These are phyloP conservation scores for Sabellastarte sp. DNA, from an alignment of 2,888 invertebrate species.

Conservation along the genomic window DNA sequence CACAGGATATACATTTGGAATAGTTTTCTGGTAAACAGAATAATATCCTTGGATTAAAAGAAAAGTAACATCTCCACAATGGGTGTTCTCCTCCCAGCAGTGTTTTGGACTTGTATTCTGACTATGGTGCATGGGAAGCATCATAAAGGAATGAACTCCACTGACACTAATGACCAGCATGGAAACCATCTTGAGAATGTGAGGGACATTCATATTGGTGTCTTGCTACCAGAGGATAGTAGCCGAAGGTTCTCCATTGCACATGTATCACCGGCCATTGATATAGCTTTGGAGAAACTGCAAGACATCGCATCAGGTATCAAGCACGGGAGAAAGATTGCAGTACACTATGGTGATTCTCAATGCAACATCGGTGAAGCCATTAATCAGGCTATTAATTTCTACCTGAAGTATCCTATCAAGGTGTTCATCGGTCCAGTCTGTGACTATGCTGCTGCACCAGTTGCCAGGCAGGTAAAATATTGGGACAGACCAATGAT, in stretches of 20 bases:
- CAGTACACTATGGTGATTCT: conserved; percentile 38
- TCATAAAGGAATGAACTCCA: too few species aligned
- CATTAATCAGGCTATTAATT: conserved; percentile 40
- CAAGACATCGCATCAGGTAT: background rate
- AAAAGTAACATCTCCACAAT: too few species aligned
- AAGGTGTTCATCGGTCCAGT: conserved; percentile 52
- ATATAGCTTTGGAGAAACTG: conserved; percentile 14
- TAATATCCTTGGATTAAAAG: too few species aligned
- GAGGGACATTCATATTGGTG: conserved; percentile 5
- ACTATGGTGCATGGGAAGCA: too few species aligned
- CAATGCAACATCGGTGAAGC: conserved; percentile 39
- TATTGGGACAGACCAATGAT: conserved; percentile 88
- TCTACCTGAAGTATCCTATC: conserved; percentile 33
- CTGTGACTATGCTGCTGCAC: conserved; percentile 73
- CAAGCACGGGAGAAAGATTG: background rate
- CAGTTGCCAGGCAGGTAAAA: conserved; percentile 81
- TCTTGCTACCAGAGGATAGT: conserved; percentile 4
- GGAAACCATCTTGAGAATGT: too few species aligned
- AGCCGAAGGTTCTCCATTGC: conserved; percentile 9
- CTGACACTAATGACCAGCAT: too few species aligned
- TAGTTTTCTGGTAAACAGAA: too few species aligned
- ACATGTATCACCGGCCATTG: conserved; percentile 16
- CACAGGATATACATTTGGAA: too few species aligned
- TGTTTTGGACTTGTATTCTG: too few species aligned
- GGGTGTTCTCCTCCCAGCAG: too few species aligned